Base-by-base conservation (phyloP, 2,797 vertebrate genomes). In the Sebastolobus alascanus region DNA sequence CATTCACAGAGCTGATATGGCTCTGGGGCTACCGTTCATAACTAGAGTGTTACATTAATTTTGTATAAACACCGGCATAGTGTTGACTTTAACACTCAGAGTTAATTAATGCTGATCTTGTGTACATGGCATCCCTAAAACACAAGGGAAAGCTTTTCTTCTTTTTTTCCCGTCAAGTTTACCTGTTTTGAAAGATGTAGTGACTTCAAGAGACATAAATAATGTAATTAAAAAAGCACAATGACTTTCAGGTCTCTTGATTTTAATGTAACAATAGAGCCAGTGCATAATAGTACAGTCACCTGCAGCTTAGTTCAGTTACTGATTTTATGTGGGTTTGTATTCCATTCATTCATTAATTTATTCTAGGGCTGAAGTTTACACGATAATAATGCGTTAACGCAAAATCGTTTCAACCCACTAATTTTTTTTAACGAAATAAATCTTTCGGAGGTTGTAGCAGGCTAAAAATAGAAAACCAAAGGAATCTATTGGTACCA, bases 41-140 rank as follows among this genome's bases (percentile, higher is more conserved):
- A 80, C 59, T 33, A 61, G 22, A 69, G 69, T 80, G 79, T 75
- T 79, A 60, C 27, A 83, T 82, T 77, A 27, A 75, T 68, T 59
- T 68, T 71, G 54, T 40, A 74, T 66, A 74, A 87, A 82, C 56
- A 85, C 7, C 4, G 2, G 12, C 31, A 50, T 25, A 38, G 61
- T 66, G 69, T 84, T 79, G 66, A 61, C 73, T 77, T 75, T 78
- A 63, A 63, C 74, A 71, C 66, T 79, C 73, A 63, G n/a, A 79
- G 29, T 84, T 84, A 82, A 87, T 87, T 75, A 72, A 72, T 2
- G 22, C 14, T 68, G 75, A 80, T 68, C 13, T 2, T 75, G 25
- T 66, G n/a, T 27, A 60, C 33, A 80, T 60, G 25, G 29, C 16
- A 31, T 33, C 29, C 12, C 6, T 20, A 25, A 37, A 76, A 63